Base-by-base conservation (phyloP, 1,140 invertebrate species). In the Colletes latitarsis region DNA sequence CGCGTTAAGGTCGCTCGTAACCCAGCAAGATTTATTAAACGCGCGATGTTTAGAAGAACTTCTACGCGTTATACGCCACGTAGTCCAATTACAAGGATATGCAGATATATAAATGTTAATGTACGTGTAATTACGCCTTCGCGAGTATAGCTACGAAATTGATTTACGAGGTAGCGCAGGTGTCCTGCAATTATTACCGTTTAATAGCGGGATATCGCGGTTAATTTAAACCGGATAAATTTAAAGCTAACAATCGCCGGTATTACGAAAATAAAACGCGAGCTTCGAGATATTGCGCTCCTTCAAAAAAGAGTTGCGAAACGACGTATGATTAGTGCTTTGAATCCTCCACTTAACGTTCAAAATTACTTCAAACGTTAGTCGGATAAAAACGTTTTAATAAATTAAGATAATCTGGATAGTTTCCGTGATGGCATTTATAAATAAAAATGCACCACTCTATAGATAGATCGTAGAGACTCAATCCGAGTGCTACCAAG, bases 141-240 rank as follows among this genome's bases (percentile, higher is more conserved):
- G 49, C 19, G 15, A 39, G 49, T 6, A 39, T 46, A 55, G 52
- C 19, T 57, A 14, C 19, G 19, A 55, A 79, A 64, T 53, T 73
- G 70, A 79, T 79, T 79, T 79, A 79, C 68, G 70, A 43, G 70
- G 17, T 39, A n/a, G 19, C 77, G 39, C 77, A 79, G 70, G 69
- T 79, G 77, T 43, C 19, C 17, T 8, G 60, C 49, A 64, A 79
- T 73, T 79, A 79, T 79, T 73, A 17, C 70, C 15, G 58, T 73
- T 73, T 79, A 73, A 79, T 73, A 55, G 70, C 15, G 60, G 14
- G 15, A 10, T 49, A 49, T 19, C n/a, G 15, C 49, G 70, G 60
- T 64, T 79, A 79, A 64, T 73, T 57, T 57, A 43, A 15, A 6
- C 8, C 49, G 15, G 52, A 79, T 72, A 49, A 49, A 49, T 49